Conservation (phyloP, 1,140 invertebrate genomes). For the Drosophila azteca region DNA sequence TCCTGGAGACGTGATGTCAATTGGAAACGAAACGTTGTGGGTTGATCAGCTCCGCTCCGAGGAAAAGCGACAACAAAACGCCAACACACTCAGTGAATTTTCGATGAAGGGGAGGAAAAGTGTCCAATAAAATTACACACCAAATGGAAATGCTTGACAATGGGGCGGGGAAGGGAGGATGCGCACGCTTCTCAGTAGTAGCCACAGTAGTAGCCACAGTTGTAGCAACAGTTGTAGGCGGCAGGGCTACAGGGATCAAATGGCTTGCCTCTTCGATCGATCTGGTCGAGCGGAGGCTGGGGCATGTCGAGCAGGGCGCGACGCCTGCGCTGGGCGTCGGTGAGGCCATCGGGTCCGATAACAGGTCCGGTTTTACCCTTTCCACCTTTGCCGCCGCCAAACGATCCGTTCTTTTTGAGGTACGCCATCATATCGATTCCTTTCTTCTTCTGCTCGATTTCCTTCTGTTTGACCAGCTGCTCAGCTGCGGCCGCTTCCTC, state of each 20-base stretch:
- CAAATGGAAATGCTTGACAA: constrained; percentile 5
- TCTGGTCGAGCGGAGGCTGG: neutral
- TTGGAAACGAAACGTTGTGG: neutral
- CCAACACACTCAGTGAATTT: constrained; percentile 21
- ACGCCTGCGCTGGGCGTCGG: constrained; percentile 21
- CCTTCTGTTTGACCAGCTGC: neutral
- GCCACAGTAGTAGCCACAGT: neutral
- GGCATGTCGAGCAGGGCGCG: constrained; percentile 7
- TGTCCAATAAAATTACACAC: constrained; percentile 23
- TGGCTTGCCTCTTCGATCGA: constrained; percentile 14
- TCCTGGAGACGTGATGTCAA: neutral
- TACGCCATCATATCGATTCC: constrained; percentile 52
- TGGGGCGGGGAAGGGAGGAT: neutral
- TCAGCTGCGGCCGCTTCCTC: constrained; percentile 26
- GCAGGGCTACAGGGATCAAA: neutral
- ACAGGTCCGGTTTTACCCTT: neutral
- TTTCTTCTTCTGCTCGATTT: constrained; percentile 12
- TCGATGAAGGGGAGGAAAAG: constrained; percentile 7
- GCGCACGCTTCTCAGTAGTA: constrained; percentile 6
- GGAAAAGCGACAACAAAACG: neutral
- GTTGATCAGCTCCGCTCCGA: neutral
- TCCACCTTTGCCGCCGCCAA: too few species aligned
- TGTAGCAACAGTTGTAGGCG: too few species aligned
- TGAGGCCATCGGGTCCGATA: constrained; percentile 41
- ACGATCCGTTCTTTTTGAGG: constrained; percentile 7